A percentile compares a stretch with the other conserved stretches of the same genome.
Conservation (phyloP, 2,113 vertebrate genomes). For the Corythoichthys haematopterus region DNA sequence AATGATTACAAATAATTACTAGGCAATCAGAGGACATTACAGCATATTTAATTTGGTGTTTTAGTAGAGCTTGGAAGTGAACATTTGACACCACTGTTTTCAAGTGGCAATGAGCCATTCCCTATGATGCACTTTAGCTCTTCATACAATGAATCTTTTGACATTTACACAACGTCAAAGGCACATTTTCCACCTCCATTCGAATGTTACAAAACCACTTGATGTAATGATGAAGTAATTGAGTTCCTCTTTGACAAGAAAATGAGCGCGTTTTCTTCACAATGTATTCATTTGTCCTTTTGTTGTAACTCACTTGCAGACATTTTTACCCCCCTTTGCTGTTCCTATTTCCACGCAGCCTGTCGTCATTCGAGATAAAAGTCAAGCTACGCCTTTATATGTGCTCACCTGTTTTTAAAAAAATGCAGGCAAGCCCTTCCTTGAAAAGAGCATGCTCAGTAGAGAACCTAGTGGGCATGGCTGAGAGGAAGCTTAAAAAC, state of each 20-base stretch:
- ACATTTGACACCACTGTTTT: too few relatives aligned
- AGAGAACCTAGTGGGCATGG: conserved; percentile 40
- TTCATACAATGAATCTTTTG: background rate
- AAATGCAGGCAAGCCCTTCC: conserved; percentile 9
- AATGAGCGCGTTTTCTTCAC: background rate
- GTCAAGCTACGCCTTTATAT: background rate
- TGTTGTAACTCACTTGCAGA: background rate
- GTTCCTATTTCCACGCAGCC: background rate
- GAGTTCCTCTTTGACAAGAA: background rate
- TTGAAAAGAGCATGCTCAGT: conserved; percentile 13
- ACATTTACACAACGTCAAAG: background rate
- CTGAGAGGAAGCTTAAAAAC: conserved; percentile 42
- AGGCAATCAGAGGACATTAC: too few relatives aligned
- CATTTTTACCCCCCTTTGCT: background rate
- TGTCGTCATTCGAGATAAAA: too few relatives aligned
- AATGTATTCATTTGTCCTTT: background rate
- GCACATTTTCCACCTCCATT: background rate
- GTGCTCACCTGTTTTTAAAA: conserved; percentile 21
- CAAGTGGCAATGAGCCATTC: background rate
- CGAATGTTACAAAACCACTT: conserved; percentile 1
- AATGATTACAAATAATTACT: too few relatives aligned
- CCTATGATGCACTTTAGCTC: background rate
- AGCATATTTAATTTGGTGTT: too few relatives aligned
- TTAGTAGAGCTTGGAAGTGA: too few relatives aligned
- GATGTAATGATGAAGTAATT: background rate